Evolutionary conservation across 2,113 vertebrate species (phyloP), one percentile per base, ranked within the genome.

Genomic region (Anoplopoma fimbria): DNA sequence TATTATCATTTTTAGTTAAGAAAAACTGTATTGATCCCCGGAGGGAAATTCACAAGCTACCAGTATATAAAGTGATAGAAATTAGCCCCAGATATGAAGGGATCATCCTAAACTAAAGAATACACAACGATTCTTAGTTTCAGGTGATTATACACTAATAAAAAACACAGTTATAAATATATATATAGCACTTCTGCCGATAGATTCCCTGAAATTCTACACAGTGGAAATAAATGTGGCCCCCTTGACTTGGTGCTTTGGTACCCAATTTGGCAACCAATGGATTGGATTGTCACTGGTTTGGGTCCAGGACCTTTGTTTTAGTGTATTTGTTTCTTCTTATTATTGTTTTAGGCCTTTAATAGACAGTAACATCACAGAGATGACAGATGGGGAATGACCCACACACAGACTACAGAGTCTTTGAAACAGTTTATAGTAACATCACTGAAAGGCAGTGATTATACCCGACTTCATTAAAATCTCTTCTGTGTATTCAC

Each of bases 401-500:
- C 12, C 2, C 23, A 38, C 12, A 38, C 12, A n/a, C 27, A 12
- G 8, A 40, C 6, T 4, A 67, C 36, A 42, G 62, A 33, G 47
- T 34, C 31, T 36, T 23, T 23, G n/a, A 55, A 38, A 8, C 29
- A 51, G 31, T 15, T 4, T 67, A n/a, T 21, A 6, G 4, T 36
- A 2, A 38, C 15, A 51, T n/a, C 29, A 31, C 38, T 51, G 13
- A 65, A 51, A 25, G 13, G 15, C 2, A 5, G 23, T 33, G 38
- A 49, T 23, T 75, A 38, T 9, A n/a, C 1, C 27, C 7, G 1
- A 63, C 40, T 10, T 57, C 25, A 14, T 33, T 27, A 10, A 38
- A 17, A 34, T 14, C 12, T 34, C 8, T 21, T 69, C 9, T 8
- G 4, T 6, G 0, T 15, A 68, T 58, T 55, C 23, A 3, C 0